These are phyloP conservation scores for Adela reaumurella DNA, from an alignment of 2,888 invertebrate species.

Conservation along the genomic window DNA sequence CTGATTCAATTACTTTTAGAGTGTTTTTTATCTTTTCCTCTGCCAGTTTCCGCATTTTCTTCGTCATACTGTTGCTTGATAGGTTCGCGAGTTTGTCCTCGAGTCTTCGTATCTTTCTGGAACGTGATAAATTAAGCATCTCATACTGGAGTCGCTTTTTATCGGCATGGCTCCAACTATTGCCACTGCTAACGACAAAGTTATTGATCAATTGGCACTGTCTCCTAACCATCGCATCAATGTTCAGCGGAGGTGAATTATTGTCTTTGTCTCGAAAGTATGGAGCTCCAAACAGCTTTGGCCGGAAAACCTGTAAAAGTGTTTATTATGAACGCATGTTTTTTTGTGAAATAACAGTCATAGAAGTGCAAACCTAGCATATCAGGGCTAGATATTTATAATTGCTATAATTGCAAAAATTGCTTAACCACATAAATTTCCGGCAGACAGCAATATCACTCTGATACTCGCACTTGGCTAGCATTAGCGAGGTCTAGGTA, in stretches of 20 bases:
- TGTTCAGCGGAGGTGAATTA: background rate
- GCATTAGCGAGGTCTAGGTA: too few relatives aligned
- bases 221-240: conserved; percentile 24
- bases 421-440: too few relatives aligned
- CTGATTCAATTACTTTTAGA: too few relatives aligned
- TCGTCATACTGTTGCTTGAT: background rate
- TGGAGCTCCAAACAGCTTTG: background rate
- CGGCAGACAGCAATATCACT: too few relatives aligned
- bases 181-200: background rate
- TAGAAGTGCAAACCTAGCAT: too few relatives aligned
- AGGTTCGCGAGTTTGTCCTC: background rate
- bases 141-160: background rate
- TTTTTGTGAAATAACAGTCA: too few relatives aligned
- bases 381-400: too few relatives aligned
- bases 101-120: background rate
- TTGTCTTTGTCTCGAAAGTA: background rate
- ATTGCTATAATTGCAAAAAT: too few relatives aligned
- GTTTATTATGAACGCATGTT: too few relatives aligned
- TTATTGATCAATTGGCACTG: background rate
- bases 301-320: too few relatives aligned
- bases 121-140: background rate
- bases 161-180: background rate
- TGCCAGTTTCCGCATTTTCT: background rate
- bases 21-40: background rate
- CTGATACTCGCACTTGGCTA: too few relatives aligned